Percentiles rank a stretch among this genome's conserved stretches.
Conservation (phyloP, 2,113 vertebrate species). For the Peromyscus californicus region DNA sequence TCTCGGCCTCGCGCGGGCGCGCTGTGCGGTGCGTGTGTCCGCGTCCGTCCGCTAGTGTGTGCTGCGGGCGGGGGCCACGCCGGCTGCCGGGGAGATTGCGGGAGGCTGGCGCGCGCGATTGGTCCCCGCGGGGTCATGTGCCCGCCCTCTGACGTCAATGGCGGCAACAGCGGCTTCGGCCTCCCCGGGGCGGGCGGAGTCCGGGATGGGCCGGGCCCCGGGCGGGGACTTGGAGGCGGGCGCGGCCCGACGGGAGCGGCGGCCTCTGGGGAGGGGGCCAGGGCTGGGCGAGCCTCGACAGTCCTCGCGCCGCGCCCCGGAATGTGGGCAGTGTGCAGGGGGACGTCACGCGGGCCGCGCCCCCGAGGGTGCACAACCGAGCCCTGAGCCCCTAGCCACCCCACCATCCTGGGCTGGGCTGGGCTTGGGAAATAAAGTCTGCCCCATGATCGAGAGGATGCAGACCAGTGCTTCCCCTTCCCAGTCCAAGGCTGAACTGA, state of each 20-base stretch:
- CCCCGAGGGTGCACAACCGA: slow-evolving; percentile 36
- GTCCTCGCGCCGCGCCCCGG: slow-evolving; percentile 45
- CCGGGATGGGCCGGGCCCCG: slow-evolving; percentile 28
- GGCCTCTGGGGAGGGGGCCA: slow-evolving; percentile 62
- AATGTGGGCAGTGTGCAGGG: slow-evolving; percentile 42
- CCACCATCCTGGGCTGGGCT: neutral
- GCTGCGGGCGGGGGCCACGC: slow-evolving; percentile 79
- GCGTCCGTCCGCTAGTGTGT: slow-evolving; percentile 75
- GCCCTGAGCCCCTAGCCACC: neutral
- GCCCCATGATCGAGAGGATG: neutral
- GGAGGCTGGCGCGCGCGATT: slow-evolving; percentile 81
- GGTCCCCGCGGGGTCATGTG: slow-evolving; percentile 84
- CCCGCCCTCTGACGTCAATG: slow-evolving; percentile 85
- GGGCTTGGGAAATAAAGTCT: neutral
- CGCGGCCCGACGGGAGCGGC: slow-evolving; percentile 56
- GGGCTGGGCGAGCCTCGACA: slow-evolving; percentile 25
- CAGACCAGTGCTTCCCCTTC: neutral
- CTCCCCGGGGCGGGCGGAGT: slow-evolving; percentile 63
- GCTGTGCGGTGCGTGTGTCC: slow-evolving; percentile 77
- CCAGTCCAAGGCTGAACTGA: neutral
- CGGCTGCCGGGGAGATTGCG: slow-evolving; percentile 75
- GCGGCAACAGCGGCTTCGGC: slow-evolving; percentile 80
- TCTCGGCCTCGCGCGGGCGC: slow-evolving; percentile 73
- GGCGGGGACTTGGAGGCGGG: slow-evolving; percentile 50
- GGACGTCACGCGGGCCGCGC: slow-evolving; percentile 68